A percentile compares a stretch with the other conserved stretches of the same genome.
phyloP scores from a whole-genome alignment of 2,113 vertebrate genomes.

The Nestor notabilis region DNA sequence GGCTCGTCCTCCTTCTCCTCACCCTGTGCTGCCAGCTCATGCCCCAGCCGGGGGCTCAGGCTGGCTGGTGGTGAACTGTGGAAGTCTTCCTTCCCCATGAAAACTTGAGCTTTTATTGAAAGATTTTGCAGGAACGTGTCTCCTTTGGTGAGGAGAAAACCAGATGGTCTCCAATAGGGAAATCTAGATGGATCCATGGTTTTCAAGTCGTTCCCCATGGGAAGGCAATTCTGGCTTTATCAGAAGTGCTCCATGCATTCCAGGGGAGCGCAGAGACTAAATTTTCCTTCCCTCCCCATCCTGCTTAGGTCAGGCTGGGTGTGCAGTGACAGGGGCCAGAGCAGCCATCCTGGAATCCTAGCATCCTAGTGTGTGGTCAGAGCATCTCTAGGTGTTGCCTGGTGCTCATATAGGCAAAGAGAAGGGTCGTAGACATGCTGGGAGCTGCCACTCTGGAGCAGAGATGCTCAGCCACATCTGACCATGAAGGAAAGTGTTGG shows the following conservation, averaged over 20 bases:
- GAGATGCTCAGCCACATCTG: background rate
- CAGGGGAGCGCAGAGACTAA: background rate
- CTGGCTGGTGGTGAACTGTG: background rate
- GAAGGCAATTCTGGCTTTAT: background rate
- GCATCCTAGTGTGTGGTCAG: too few relatives aligned
- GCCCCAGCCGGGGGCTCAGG: background rate
- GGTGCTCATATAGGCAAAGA: background rate
- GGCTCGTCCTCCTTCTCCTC: background rate
- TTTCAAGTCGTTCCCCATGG: background rate
- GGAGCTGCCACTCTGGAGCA: background rate
- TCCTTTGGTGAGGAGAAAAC: background rate
- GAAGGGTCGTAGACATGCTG: background rate
- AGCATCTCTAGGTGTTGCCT: rapidly evolving
- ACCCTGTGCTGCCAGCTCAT: background rate
- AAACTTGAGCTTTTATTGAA: background rate
- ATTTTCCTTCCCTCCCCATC: background rate
- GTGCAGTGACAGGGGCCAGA: rapidly evolving
- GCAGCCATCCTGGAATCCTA: background rate
- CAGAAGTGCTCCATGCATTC: background rate
- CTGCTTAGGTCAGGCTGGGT: background rate
- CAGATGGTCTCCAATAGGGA: background rate
- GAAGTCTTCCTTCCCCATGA: background rate
- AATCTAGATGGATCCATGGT: background rate
- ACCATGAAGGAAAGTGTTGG: background rate
- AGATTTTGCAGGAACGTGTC: background rate